Conservation (phyloP, 2,113 vertebrate genomes). For the Xenus cinereus region DNA sequence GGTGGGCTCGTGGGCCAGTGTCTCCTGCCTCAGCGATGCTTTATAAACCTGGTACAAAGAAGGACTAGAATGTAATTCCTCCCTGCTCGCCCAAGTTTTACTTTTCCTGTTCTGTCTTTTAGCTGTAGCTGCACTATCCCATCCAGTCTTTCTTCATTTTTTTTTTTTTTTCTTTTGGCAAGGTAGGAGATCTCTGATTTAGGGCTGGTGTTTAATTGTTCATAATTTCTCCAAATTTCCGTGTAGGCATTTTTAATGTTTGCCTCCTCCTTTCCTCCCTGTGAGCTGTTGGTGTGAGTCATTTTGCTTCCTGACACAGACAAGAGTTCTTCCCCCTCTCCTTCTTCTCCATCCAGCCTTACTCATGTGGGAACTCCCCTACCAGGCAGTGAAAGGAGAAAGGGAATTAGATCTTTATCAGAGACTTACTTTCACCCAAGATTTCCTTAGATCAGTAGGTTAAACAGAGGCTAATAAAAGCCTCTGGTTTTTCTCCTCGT, state of each 20-base stretch:
- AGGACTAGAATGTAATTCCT: not conserved
- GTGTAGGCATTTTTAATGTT: not conserved
- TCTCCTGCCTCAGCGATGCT: not conserved
- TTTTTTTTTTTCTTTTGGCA: not conserved
- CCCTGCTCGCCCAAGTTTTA: not conserved
- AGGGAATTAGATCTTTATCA: conserved; percentile 18
- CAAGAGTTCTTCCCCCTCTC: not conserved
- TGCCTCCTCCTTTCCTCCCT: not conserved
- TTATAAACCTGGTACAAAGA: not conserved
- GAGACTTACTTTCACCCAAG: not conserved
- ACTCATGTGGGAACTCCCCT: not conserved
- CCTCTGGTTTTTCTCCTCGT: not conserved
- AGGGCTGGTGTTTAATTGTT: not conserved
- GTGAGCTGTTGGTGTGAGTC: not conserved
- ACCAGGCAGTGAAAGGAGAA: not conserved
- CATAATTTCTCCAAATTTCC: conserved; percentile 3
- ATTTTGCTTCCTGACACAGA: not conserved
- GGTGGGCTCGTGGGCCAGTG: rapidly evolving
- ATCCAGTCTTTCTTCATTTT: not conserved
- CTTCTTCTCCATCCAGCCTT: not conserved
- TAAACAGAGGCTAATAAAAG: not conserved
- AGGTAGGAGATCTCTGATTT: not conserved
- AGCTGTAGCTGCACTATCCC: not conserved
- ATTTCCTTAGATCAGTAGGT: not conserved
- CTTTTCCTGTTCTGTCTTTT: not conserved